Conservation (phyloP, 1,140 invertebrate species). For the Drosophila pectinifera region DNA sequence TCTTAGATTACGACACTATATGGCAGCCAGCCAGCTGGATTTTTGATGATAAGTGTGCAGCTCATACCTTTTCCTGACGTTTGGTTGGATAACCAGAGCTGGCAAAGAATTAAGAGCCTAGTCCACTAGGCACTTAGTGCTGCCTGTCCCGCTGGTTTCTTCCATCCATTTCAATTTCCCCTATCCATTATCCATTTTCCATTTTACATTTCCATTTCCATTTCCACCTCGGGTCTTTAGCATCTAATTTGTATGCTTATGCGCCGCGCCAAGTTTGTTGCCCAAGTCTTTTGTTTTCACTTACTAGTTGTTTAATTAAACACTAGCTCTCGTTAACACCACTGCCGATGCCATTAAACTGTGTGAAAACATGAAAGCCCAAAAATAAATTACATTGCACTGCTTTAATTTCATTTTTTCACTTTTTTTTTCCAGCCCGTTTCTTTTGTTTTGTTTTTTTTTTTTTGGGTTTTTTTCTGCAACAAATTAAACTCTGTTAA, state of each 20-base stretch:
- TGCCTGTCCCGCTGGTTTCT: slow-evolving; percentile 16
- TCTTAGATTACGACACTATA: slow-evolving; percentile 55
- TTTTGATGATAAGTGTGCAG: slow-evolving; percentile 40
- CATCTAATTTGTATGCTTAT: slow-evolving; percentile 56
- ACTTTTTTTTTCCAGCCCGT: slow-evolving; percentile 2
- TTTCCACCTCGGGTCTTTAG: slow-evolving; percentile 31
- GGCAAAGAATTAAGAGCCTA: slow-evolving; percentile 27
- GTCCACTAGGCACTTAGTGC: slow-evolving; percentile 27
- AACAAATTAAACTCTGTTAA: slow-evolving; percentile 69
- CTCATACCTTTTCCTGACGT: neutral
- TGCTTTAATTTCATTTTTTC: slow-evolving; percentile 57
- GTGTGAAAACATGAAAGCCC: slow-evolving; percentile 56
- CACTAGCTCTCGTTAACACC: slow-evolving; percentile 69
- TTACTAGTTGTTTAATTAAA: slow-evolving; percentile 64
- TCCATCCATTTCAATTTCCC: slow-evolving; percentile 16
- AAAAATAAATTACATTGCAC: slow-evolving; percentile 68
- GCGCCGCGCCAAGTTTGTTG: slow-evolving; percentile 61
- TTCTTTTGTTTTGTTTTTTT: slow-evolving; percentile 17
- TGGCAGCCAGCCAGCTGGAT: slow-evolving; percentile 27
- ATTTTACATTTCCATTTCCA: slow-evolving; percentile 13
- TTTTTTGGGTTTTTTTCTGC: slow-evolving; percentile 1
- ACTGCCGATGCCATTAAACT: slow-evolving; percentile 51
- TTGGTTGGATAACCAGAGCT: slow-evolving; percentile 34
- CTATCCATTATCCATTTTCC: slow-evolving; percentile 12
- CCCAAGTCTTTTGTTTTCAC: slow-evolving; percentile 80